Base-by-base conservation (phyloP, 2,888 invertebrate species). In the Lumbricus terrestris region DNA sequence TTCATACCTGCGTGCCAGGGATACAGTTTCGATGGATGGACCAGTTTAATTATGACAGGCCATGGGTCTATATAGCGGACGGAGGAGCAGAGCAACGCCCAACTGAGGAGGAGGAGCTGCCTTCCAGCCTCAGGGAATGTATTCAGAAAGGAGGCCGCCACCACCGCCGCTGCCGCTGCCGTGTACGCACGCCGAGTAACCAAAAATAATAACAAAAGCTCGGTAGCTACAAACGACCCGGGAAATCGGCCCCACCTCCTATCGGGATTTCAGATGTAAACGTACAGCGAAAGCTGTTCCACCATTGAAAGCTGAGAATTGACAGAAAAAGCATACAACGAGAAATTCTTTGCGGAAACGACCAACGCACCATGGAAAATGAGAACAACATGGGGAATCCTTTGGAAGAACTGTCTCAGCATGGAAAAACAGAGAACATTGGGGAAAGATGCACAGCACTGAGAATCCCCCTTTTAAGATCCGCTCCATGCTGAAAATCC, bases 1-100 rank as follows among this genome's bases (percentile, higher is more conserved):
- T 69, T 69, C 69, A 69, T 69, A 69, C 69, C 29, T 69, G 69
- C 69, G n/a, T n/a, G 69, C 69, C n/a, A 69, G 69, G 69, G n/a
- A 69, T 69, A 69, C 69, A n/a, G 69, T 69, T 69, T n/a, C 69
- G n/a, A 69, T 69, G 69, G 69, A 69, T 69, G 69, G 69, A 69
- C 69, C 69, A 69, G 69, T 69, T 69, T 69, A 69, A 69, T 69
- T 69, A 69, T 69, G 69, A 69, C 69, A 69, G 29, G 69, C 69
- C 69, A n/a, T n/a, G n/a, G n/a, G n/a, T n/a, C n/a, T n/a, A n/a
- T n/a, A n/a, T n/a, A n/a, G n/a, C n/a, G 69, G 69, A 11, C n/a
- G 69, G 29, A n/a, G 69, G n/a, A 69, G 69, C 69, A 69, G 69
- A 1, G 13, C n/a, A 69, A 29, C 29, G 69, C 69, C 69, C 69